Evolutionary conservation across 2,113 vertebrate genomes (phyloP), one percentile per base, ranked within the genome.

Genomic region (Peromyscus maniculatus): DNA sequence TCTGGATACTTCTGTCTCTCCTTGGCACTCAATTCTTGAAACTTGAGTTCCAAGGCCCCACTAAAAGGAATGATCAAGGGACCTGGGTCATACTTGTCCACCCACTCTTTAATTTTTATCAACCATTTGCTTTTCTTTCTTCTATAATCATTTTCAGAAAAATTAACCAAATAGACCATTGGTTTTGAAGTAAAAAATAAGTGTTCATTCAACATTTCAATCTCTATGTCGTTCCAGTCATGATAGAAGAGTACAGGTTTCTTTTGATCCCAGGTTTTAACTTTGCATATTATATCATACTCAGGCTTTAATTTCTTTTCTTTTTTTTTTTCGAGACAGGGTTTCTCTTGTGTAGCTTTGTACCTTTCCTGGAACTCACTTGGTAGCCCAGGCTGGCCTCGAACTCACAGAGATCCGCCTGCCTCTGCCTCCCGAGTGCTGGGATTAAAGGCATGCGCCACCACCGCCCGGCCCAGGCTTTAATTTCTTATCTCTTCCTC

Each of bases 91-190:
- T 99, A 99, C 98, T 99, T 99, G 97, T 99, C 99, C 98, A 99
- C 99, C 99, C 99, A 99, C 99, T 99, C 99, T 99, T 99, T 99
- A 99, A 99, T 99, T 99, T 99, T 99, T 97, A 99, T 99, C 99
- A 99, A 99, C 99, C 99, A 69, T 31, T 33, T 24, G 26, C 26
- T 28, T 69, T 28, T 69, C 31, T 69, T 69, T 33, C 66, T 69
- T 69, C 11, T 3, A 24, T 64, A 69, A 31, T 69, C 80, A 62
- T 99, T 99, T 98, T 99, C 99, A n/a, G 99, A 99, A 91, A 99
- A 99, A 97, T 99, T 99, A 97, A 99, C 99, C 99, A 99, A 99
- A 97, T 99, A 99, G 97, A 99, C 99, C 99, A 99, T 99, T 31
- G 99, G 99, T 98, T 99, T 99, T 95, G 99, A 99, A 82, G 99